Evolutionary conservation across 2,113 vertebrate species (phyloP), one percentile per base, ranked within the genome.

Genomic region (Megaleporinus macrocephalus): DNA sequence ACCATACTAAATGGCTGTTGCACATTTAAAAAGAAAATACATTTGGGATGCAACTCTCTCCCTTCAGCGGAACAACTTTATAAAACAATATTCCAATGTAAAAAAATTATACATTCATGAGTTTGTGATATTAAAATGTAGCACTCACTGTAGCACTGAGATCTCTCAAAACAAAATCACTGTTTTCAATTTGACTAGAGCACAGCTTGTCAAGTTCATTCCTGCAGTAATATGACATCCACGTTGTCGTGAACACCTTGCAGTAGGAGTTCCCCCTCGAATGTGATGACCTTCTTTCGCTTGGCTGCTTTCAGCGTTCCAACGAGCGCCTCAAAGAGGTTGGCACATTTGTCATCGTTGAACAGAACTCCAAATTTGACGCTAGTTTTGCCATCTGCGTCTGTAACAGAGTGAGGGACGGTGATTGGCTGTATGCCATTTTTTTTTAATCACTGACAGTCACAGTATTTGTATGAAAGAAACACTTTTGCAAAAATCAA

Each of bases 321-420:
- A 49, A 99, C 97, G 27, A 99, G 73, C 0, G 98, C 98, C 93
- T 99, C 98, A 57, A 99, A 99, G 89, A 99, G 95, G 86, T 99
- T 99, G 91, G 98, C 97, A 88, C 97, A 99, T 33, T 92, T 94
- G 47, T 98, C 97, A 61, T 99, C 98, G 12, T 79, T 94, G 83
- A 99, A 99, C 72, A 99, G 91, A 57, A 98, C 95, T 24, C 98
- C 98, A 49, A 99, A 99, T 88, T 96, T 99, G 82, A 99, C 98
- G 0, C 90, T 94, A 66, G 92, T 90, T 87, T 95, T 94, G 71
- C 97, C 98, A 30, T 96, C 94, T 30, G 93, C 93, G 88, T 96
- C 98, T 99, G 87, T 33, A 84, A 89, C 70, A 71, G 36, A 57
- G 41, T 3, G 29, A 62, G 57, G 30, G 77, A 1, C 13, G 10